Base-by-base conservation (phyloP, 2,797 vertebrate species). In the Tarsius wallacei region DNA sequence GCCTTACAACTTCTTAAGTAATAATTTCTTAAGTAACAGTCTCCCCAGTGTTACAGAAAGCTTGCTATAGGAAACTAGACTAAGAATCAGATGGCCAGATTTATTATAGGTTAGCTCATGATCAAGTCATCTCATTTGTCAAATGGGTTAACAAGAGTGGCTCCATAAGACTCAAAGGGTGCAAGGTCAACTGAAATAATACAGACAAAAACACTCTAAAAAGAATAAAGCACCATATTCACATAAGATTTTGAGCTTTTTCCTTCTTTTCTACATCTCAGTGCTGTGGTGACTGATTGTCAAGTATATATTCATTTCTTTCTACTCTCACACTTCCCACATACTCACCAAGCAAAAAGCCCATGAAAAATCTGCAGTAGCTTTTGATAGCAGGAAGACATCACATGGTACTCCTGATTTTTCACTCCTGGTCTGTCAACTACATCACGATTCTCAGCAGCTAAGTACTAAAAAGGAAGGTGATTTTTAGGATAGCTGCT, bases 261-360 rank as follows among this genome's bases (percentile, higher is more conserved):
- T 82, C 28, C 61, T 90, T 87, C n/a, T 95, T 71, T 73, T 88
- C 47, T 68, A 22, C 24, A 57, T 55, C 16, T 77, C 24, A 84
- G 74, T 68, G 28, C 68, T 47, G 31, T 59, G 42, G 57, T 74
- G 47, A 70, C 42, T 24, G 17, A 64, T 47, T 22, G 9, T 22
- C 21, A 78, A 87, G 36, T 31, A 42, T 0, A 17, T 5, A 17
- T 51, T 42, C 16, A 19, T 81, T 94, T 31, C 33, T 31, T 64
- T 81, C 64, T 22, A 19, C 2, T 36, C 31, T 17, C 31, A 0
- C 14, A 70, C 6, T 31, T 47, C 42, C 66, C 85, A 86, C 36
- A 82, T 94, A 98, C 99, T 99, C 96, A 99, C 99, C 99, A 99
- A 97, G 99, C 98, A 98, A 99, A 99, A 13, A 99, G 98, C 22